Conservation (phyloP, 2,797 vertebrate species). For the Anomalospiza imberbis region DNA sequence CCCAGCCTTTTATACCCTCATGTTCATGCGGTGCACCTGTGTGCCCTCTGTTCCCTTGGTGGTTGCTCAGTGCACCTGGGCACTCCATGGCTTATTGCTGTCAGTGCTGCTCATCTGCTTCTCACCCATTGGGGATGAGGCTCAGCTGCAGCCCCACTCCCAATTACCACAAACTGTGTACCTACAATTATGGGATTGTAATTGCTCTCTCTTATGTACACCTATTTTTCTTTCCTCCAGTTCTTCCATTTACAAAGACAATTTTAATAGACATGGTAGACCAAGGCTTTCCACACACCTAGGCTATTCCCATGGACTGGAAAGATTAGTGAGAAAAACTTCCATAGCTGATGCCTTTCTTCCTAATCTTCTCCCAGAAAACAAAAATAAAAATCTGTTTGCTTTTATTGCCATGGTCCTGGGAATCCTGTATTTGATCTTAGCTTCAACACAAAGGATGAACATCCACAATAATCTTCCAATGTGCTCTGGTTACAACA, state of each 20-base stretch:
- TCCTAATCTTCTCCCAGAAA: neutral
- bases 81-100: too few species aligned
- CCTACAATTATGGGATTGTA: neutral
- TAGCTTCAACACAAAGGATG: neutral
- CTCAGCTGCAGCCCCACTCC: too few species aligned
- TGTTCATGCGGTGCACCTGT: too few species aligned
- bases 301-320: neutral
- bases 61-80: too few species aligned
- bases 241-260: neutral
- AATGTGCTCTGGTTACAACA: neutral
- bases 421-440: neutral
- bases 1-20: too few species aligned
- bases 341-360: neutral
- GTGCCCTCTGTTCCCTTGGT: too few species aligned
- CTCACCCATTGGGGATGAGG: too few species aligned
- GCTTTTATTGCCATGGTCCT: neutral
- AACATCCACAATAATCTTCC: neutral
- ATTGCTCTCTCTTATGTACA: neutral
- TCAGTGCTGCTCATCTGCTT: too few species aligned
- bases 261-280: neutral
- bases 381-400: neutral
- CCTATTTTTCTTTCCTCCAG: fast-evolving
- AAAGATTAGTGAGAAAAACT: neutral
- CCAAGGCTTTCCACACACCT: neutral
- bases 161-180: too few species aligned